phyloP scores from a whole-genome alignment of 1,140 invertebrate genomes.

The Listronotus oregonensis region DNA sequence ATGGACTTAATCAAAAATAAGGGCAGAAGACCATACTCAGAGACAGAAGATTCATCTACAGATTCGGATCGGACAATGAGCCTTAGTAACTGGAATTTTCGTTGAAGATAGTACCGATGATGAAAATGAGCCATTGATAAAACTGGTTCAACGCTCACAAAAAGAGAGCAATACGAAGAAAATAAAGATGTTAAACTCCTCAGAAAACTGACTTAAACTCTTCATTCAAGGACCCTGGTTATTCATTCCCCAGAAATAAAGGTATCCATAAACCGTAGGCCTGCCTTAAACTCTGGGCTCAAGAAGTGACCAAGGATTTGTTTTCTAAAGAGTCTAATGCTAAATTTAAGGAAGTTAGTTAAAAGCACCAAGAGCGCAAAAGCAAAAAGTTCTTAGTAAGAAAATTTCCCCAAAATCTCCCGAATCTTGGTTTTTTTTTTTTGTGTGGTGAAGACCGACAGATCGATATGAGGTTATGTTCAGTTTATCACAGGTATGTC shows the following conservation, averaged over 20 bases:
- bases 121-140: constrained; percentile 1
- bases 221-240: neutral
- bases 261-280: constrained; percentile 6
- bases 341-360: no score
- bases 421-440: no score
- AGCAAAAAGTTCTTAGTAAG: no score
- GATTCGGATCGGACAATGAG: neutral
- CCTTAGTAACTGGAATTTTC: neutral
- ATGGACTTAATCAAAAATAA: neutral
- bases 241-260: constrained; percentile 1
- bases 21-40: neutral
- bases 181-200: constrained; percentile 1
- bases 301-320: no score
- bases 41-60: neutral
- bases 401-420: no score
- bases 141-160: no score
- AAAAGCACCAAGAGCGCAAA: no score
- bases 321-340: no score
- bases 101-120: neutral
- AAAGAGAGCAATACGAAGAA: neutral
- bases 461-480: no score
- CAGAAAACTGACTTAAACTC: neutral
- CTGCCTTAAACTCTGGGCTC: no score
- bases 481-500: no score
- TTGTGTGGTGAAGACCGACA: no score